Conservation (phyloP, 2,113 vertebrate species). For the Myotis brandtii region DNA sequence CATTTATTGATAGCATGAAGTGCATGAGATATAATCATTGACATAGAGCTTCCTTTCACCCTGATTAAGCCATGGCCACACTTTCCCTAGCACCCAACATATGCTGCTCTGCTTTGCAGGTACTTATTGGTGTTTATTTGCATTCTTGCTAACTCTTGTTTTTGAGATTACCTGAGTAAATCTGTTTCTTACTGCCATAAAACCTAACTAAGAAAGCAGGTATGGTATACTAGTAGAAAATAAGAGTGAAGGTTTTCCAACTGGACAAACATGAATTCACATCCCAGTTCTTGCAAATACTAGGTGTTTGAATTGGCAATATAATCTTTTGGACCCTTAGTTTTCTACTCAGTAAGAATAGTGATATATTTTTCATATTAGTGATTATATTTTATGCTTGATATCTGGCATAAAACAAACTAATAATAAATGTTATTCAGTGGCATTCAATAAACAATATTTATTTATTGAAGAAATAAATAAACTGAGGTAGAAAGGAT, state of each 20-base stretch:
- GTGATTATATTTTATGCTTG: not conserved
- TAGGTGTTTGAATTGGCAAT: not conserved
- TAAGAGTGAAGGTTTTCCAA: not conserved
- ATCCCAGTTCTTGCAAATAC: not conserved
- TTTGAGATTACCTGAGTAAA: not conserved
- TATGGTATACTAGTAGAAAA: not conserved
- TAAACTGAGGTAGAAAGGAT: not conserved
- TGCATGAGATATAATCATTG: not conserved
- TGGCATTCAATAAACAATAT: not conserved
- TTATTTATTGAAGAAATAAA: not conserved
- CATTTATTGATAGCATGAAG: not conserved
- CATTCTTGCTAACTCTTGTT: not conserved
- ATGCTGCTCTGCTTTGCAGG: not conserved
- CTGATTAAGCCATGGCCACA: not conserved
- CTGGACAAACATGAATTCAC: not conserved
- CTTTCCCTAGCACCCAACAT: not conserved
- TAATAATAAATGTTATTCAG: not conserved
- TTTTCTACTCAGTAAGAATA: not conserved
- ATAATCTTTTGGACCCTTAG: not conserved
- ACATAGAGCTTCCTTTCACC: not conserved
- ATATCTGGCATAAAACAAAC: not conserved
- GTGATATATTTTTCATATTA: not conserved
- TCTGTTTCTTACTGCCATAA: not conserved
- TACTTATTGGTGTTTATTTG: not conserved
- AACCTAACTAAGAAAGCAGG: not conserved